phyloP scores from a whole-genome alignment of 2,113 vertebrate genomes.

The Origma solitaria region DNA sequence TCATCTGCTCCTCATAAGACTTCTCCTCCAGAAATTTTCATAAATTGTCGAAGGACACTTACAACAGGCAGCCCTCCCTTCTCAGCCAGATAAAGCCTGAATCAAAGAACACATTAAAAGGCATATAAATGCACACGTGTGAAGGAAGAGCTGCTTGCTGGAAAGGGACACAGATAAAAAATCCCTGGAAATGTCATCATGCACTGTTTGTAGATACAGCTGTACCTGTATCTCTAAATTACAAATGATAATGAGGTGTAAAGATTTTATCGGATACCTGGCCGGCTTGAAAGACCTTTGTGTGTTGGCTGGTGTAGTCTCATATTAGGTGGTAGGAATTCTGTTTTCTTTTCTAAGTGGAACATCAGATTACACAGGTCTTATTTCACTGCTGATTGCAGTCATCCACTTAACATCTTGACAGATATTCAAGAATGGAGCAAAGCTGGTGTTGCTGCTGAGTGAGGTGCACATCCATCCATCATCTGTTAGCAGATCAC shows the following conservation, averaged over 20 bases:
- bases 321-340: constrained; percentile 56
- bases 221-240: constrained; percentile 51
- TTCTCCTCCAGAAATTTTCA: not conserved
- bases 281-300: constrained; percentile 50
- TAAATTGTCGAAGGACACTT: not conserved
- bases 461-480: constrained; percentile 77
- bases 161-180: constrained; percentile 14
- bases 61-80: not conserved
- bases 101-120: not conserved
- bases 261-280: constrained; percentile 76
- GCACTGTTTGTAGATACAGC: constrained; percentile 48
- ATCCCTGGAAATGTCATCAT: constrained; percentile 59
- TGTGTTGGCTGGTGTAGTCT: constrained; percentile 52
- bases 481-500: constrained; percentile 88
- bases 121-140: not conserved
- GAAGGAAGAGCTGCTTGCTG: not conserved
- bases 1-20: not conserved
- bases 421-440: constrained; percentile 81
- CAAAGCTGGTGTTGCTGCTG: constrained; percentile 70
- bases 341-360: constrained; percentile 84
- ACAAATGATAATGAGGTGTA: constrained; percentile 68
- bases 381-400: constrained; percentile 87
- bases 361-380: constrained; percentile 89
- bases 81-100: not conserved
- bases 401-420: constrained; percentile 87